Conservation (phyloP, 2,888 invertebrate genomes). For the Danaus chrysippus region DNA sequence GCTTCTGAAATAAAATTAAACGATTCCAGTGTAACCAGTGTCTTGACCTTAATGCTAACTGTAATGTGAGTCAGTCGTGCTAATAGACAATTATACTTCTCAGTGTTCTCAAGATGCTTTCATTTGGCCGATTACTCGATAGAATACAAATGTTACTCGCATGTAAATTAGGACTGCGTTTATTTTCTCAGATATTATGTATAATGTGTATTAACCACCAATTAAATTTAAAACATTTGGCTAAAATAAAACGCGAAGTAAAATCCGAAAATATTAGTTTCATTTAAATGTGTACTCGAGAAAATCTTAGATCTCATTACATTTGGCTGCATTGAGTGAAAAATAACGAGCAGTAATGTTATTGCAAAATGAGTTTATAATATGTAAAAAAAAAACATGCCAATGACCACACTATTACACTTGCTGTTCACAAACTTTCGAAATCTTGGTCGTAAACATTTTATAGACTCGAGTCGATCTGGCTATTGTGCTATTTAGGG, state of each 20-base stretch:
- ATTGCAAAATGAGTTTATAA: slow-evolving; percentile 16
- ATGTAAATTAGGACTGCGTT: no score
- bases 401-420: slow-evolving; percentile 15
- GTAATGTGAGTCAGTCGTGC: slow-evolving; percentile 29
- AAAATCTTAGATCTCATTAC: no score
- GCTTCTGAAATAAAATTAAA: slow-evolving; percentile 30
- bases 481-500: slow-evolving; percentile 46
- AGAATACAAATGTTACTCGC: no score
- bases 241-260: no score
- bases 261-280: no score
- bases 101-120: slow-evolving; percentile 12
- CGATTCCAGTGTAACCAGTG: slow-evolving; percentile 22
- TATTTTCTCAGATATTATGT: no score
- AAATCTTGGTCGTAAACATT: slow-evolving; percentile 57
- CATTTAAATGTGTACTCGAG: no score
- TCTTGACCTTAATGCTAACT: slow-evolving; percentile 33
- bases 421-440: slow-evolving; percentile 40
- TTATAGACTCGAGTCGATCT: slow-evolving; percentile 49
- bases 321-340: background rate
- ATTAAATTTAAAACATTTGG: no score
- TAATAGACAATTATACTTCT: slow-evolving; percentile 30
- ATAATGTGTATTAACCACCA: no score
- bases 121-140: background rate
- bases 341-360: slow-evolving; percentile 9
- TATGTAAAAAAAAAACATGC: slow-evolving; percentile 16